Percentiles rank a stretch among this genome's conserved stretches.
These are phyloP conservation scores for Lysiphlebus fabarum DNA, from an alignment of 1,140 invertebrate species.

Conservation along the genomic window DNA sequence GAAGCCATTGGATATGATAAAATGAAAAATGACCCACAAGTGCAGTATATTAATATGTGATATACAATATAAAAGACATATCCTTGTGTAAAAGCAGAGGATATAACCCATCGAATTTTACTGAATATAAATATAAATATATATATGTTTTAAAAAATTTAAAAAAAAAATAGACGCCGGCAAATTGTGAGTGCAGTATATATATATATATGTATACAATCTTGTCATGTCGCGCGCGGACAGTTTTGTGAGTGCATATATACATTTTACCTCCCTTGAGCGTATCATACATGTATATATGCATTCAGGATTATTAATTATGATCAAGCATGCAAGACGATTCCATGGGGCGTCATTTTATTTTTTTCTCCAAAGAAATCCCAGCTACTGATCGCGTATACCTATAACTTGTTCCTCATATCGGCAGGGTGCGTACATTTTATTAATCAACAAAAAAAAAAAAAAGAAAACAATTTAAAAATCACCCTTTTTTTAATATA, in stretches of 20 bases:
- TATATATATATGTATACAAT: too few relatives aligned
- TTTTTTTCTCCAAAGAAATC: slow-evolving; percentile 16
- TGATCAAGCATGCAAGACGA: slow-evolving; percentile 53
- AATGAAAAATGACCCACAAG: too few relatives aligned
- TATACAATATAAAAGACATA: too few relatives aligned
- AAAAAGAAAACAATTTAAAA: neutral
- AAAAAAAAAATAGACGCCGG: too few relatives aligned
- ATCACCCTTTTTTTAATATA: neutral
- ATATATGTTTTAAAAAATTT: too few relatives aligned
- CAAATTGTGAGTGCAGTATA: too few relatives aligned
- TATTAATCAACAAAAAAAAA: slow-evolving; percentile 9
- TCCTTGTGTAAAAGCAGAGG: too few relatives aligned
- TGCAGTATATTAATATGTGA: too few relatives aligned
- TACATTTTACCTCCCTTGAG: slow-evolving; percentile 1
- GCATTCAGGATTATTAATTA: slow-evolving; percentile 49
- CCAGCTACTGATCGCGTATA: slow-evolving; percentile 40
- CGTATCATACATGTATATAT: neutral
- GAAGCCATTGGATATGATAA: too few relatives aligned
- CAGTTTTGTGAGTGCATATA: slow-evolving; percentile 47
- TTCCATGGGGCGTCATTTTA: slow-evolving; percentile 30
- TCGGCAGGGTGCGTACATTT: slow-evolving; percentile 25
- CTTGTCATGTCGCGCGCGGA: slow-evolving; percentile 25
- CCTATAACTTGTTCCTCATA: slow-evolving; percentile 38
- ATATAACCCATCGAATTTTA: too few relatives aligned
- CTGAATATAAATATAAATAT: too few relatives aligned